Evolutionary conservation across 2,888 invertebrate species (phyloP), one percentile per base, ranked within the genome.

Genomic region (Amphipyra tragopoginis): DNA sequence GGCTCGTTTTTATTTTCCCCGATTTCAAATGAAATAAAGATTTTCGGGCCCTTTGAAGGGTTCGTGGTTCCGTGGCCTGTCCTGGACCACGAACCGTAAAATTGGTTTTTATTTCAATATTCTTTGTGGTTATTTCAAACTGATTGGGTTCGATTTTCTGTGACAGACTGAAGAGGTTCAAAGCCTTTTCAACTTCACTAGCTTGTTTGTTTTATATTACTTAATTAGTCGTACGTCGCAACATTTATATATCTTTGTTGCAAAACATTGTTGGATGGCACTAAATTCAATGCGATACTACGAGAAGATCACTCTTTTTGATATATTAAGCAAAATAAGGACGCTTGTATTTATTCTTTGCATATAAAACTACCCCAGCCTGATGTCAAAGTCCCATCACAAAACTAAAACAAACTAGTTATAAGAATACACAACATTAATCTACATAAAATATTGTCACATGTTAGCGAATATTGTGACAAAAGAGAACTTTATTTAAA

Each of bases 401-500:
- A 2, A 21, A 21, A 21, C 1, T 21, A 21, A 21, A 21, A 21
- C 21, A 21, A 21, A 21, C 1, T 21, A 21, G 21, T n/a, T 54
- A 36, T 9, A 10, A 33, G 45, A 45, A 26, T 39, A 14, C 8
- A 47, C 26, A 45, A 43, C 10, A 53, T 21, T 49, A 3, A 44
- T 66, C 29, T 56, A 52, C 42, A 29, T 50, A 49, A 57, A 62
- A 21, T 51, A 52, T 61, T 21, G 34, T 57, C 50, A 57, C 64
- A 63, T 67, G 44, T 63, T 53, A 66, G 36, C 26, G 49, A 55
- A 40, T 34, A 54, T 52, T 13, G 26, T 38, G 8, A 55, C 39
- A 56, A 64, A 72, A 64, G 47, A 33, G 21, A 55, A 63, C 34
- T 67, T 72, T 65, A 65, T 74, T 40, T 72, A 65, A 74, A 72